Conservation (phyloP, 2,888 invertebrate genomes). For the Drosophila hamatofila region DNA sequence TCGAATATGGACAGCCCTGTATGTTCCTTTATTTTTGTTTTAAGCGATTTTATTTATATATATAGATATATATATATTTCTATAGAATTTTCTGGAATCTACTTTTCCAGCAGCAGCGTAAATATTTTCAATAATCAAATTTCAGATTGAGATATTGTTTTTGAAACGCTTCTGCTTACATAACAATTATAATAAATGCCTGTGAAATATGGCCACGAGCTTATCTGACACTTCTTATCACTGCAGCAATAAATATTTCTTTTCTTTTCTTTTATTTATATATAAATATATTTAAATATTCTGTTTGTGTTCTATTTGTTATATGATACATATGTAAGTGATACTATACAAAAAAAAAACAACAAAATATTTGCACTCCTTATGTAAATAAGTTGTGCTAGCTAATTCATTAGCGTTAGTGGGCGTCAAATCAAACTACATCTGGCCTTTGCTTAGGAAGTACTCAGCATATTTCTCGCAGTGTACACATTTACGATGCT, state of each 20-base stretch:
- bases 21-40: no score
- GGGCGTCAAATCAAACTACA: no score
- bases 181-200: neutral
- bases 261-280: neutral
- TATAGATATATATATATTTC: neutral
- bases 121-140: neutral
- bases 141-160: neutral
- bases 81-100: neutral
- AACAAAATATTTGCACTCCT: no score
- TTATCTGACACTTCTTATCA: constrained; percentile 6
- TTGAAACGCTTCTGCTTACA: neutral
- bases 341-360: no score
- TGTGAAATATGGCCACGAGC: neutral
- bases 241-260: neutral
- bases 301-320: neutral
- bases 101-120: neutral
- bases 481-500: constrained; percentile 57
- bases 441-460: no score
- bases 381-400: neutral
- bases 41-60: no score
- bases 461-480: constrained; percentile 29
- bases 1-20: no score
- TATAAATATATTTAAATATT: neutral
- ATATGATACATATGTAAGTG: no score
- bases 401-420: no score